These are phyloP conservation scores for Drosophila villosipedis DNA, from an alignment of 2,888 invertebrate species.

Conservation along the genomic window DNA sequence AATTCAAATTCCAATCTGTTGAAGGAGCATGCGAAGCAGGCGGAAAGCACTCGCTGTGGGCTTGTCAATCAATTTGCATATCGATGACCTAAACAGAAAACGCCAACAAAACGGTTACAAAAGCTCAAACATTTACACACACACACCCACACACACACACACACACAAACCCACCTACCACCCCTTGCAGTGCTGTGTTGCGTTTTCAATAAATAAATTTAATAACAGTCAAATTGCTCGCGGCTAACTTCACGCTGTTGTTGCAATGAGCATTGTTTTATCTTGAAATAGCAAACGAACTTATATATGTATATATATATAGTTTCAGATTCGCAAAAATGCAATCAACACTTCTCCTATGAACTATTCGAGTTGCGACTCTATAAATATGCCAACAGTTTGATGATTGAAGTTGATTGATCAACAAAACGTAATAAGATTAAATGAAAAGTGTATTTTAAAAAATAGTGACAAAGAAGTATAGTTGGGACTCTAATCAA, in stretches of 20 bases:
- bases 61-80: conserved; percentile 76
- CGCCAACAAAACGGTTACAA: conserved; percentile 13
- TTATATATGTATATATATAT: neutral
- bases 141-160: neutral
- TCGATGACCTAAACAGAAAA: conserved; percentile 68
- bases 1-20: conserved; percentile 19
- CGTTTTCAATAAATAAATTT: conserved; percentile 72
- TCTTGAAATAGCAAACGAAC: no score
- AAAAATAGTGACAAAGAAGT: neutral
- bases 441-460: neutral
- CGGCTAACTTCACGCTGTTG: conserved; percentile 45
- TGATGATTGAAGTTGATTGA: conserved; percentile 6
- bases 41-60: conserved; percentile 21
- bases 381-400: neutral
- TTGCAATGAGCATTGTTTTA: neutral
- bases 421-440: neutral
- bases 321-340: neutral
- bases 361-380: no score
- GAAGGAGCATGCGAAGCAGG: neutral
- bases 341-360: neutral
- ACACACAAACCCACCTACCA: neutral
- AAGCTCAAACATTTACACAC: neutral
- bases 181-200: neutral
- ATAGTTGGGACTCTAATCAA: neutral
- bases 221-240: conserved; percentile 59